Conservation (phyloP, 2,888 invertebrate species). For the Chrysopilus asiliformis region DNA sequence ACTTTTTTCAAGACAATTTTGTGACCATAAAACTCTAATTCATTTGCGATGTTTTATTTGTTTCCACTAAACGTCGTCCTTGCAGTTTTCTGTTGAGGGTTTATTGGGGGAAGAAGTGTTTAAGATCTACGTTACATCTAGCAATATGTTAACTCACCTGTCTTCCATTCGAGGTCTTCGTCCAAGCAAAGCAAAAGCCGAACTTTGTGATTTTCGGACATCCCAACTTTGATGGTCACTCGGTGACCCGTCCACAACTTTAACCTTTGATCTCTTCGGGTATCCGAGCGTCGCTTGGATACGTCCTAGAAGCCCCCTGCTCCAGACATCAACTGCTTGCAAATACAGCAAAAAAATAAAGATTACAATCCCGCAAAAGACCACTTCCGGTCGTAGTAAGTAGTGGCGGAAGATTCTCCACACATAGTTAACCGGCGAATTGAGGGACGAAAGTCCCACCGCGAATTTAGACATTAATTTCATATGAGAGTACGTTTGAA, state of each 20-base stretch:
- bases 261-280: slow-evolving; percentile 21
- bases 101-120: too few species aligned
- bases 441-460: slow-evolving; percentile 59
- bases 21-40: too few species aligned
- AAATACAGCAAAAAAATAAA: slow-evolving; percentile 64
- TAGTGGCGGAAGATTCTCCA: slow-evolving; percentile 69
- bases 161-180: slow-evolving; percentile 89
- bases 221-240: slow-evolving; percentile 58
- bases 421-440: slow-evolving; percentile 59
- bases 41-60: too few species aligned
- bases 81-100: too few species aligned
- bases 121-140: too few species aligned
- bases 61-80: too few species aligned
- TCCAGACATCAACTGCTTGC: slow-evolving; percentile 74
- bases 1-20: too few species aligned
- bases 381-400: slow-evolving; percentile 65
- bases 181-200: slow-evolving; percentile 84
- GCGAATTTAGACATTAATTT: slow-evolving; percentile 70
- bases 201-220: slow-evolving; percentile 56
- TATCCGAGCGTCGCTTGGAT: slow-evolving; percentile 32
- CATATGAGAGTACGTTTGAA: slow-evolving; percentile 80
- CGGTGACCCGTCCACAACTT: slow-evolving; percentile 20
- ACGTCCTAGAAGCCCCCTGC: slow-evolving; percentile 51
- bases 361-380: slow-evolving; percentile 56
- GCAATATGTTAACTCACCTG: slow-evolving; percentile 41